Base-by-base conservation (phyloP, 1,140 invertebrate species). In the Latrodectus geometricus region DNA sequence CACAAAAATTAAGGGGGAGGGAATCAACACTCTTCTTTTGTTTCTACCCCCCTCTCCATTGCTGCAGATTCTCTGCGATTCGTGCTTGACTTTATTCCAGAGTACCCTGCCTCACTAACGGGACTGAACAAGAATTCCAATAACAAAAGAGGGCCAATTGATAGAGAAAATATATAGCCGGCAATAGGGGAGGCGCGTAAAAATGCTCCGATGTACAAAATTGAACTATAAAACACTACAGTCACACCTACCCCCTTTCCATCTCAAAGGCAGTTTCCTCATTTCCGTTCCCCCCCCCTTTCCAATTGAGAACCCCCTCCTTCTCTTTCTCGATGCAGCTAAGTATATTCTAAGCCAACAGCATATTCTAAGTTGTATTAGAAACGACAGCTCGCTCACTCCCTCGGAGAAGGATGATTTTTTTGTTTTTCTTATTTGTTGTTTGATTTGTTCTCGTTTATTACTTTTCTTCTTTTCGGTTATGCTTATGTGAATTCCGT, bases 151-250 rank as follows among this genome's bases (percentile, higher is more conserved):
- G 76, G 76, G 21, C 84, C 84, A 86, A 86, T 86, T 86, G 84
- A 86, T 86, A 79, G 84, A 79, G 68, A 54, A 86, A 86, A 86
- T 78, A 79, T 86, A 86, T 86, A 76, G 75, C 66, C 15, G 65
- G 84, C 76, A 86, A 86, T 86, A 79, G 66, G 14, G 61, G 54
- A 78, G 68, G 75, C 76, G 76, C 84, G 76, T 79, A 86, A 86
- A 86, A 86, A 79, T 73, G 84, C 84, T 79, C 75, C 84, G 17
- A 79, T 86, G 84, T 79, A 86, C 75, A 86, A 86, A 86, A 86
- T 86, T 78, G 84, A 86, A 79, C 84, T 79, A 86, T 86, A 86
- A 86, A 86, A 86, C 84, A 86, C 76, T 84, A 84, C 82, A 84
- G 82, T 84, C 82, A 69, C 82, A 84, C 72, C 56, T 68, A 56